A percentile compares a stretch with the other conserved stretches of the same genome.
These are phyloP conservation scores for Neogale vison DNA, from an alignment of 2,113 vertebrate species.

Conservation along the genomic window DNA sequence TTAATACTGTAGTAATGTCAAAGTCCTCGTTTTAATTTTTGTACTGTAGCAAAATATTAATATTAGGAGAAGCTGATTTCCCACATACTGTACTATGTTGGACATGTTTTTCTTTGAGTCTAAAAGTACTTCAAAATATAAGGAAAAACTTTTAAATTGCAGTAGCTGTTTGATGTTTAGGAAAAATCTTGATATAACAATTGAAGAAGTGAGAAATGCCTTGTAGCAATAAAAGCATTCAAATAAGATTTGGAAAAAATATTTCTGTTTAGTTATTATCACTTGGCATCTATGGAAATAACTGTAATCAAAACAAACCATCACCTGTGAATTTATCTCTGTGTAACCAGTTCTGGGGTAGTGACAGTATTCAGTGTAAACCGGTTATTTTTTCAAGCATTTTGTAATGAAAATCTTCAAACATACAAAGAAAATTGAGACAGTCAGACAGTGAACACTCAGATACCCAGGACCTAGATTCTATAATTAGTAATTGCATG, in stretches of 20 bases:
- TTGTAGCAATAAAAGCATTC: not conserved
- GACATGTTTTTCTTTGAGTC: not conserved
- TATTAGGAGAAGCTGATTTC: not conserved
- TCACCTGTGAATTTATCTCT: not conserved
- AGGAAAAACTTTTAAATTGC: not conserved
- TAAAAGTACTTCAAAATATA: not conserved
- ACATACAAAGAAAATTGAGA: not conserved
- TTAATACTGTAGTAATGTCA: not conserved
- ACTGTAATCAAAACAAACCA: not conserved
- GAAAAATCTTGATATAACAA: not conserved
- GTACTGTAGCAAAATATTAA: not conserved
- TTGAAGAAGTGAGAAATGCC: not conserved
- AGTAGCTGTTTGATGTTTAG: not conserved
- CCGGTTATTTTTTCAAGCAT: not conserved
- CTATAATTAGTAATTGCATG: not conserved
- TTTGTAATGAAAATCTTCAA: not conserved
- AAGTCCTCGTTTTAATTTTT: not conserved
- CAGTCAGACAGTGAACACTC: not conserved
- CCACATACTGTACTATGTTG: not conserved
- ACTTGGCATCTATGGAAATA: not conserved
- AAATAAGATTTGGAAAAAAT: not conserved
- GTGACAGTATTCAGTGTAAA: not conserved
- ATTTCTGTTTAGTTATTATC: not conserved
- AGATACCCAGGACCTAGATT: not conserved
- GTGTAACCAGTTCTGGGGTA: not conserved